Base-by-base conservation (phyloP, 2,888 invertebrate genomes). In the Erebia epiphron region DNA sequence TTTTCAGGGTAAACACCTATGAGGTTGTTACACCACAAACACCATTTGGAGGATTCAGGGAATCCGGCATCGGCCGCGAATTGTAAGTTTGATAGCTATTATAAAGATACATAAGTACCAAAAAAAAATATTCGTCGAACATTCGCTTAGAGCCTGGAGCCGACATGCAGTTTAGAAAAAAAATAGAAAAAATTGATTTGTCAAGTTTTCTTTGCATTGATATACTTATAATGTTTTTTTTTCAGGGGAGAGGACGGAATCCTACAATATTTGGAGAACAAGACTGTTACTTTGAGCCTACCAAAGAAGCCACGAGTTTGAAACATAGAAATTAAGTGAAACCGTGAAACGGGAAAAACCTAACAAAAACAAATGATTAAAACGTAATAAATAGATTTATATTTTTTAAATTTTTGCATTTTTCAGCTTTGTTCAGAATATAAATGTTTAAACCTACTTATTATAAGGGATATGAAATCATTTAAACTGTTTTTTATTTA, bases 21-120 rank as follows among this genome's bases (percentile, higher is more conserved):
- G 95, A 96, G 79, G 94, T 95, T 65, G 94, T 96, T 2, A 86
- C 94, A 13, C 92, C 96, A 1, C 97, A 98, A 85, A 96, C 97
- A 57, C 98, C 98, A 14, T 98, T 98, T 84, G 98, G 98, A 68
- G 98, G 98, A 57, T 98, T 95, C 89, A 98, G 97, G 84, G 95
- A 96, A 80, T 98, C 98, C 43, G 98, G 98, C 66, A 95, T 96
- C 78, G 98, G 98, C 46, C 95, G 98, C 73, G 98, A 98, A 89
- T 79, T 96, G 94, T 95, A 87, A 91, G 94, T 74, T 43, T 62
- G 52, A 13, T 14, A 52, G 35, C 35, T 35, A 35, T 7, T 35
- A 35, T 35, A 7, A 26, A 26, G 7, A 5, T 35, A 35, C 35
- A n/a, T 43, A 50, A n/a, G 35, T 35, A 7, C 35, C 7, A 35